Conservation (phyloP, 2,888 invertebrate species). For the Fragum fragum region DNA sequence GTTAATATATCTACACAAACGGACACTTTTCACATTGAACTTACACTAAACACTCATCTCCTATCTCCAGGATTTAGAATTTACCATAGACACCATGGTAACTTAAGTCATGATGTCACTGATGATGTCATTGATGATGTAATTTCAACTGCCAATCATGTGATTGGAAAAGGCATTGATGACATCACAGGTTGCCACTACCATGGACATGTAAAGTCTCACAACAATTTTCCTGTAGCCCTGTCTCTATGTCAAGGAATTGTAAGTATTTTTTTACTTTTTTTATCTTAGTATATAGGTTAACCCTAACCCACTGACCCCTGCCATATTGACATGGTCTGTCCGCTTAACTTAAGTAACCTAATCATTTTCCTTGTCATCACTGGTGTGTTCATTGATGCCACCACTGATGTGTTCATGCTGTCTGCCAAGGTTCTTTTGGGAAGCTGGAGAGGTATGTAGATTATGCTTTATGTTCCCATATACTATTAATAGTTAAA, state of each 20-base stretch:
- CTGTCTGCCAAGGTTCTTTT: no score
- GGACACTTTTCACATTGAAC: constrained; percentile 68
- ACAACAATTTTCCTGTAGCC: constrained; percentile 60
- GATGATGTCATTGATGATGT: constrained; percentile 41
- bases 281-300: no score
- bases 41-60: constrained; percentile 60
- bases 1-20: constrained; percentile 68
- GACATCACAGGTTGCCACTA: constrained; percentile 57
- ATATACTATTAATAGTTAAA: no score
- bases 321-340: no score
- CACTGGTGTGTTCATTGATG: no score
- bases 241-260: constrained; percentile 72
- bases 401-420: no score
- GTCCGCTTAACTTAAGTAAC: no score
- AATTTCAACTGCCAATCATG: constrained; percentile 33
- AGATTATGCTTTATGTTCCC: no score
- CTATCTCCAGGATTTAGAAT: constrained; percentile 70
- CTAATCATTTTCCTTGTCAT: no score
- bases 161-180: constrained; percentile 43
- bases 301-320: no score
- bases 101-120: constrained; percentile 41
- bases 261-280: no score
- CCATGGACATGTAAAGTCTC: constrained; percentile 58
- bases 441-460: no score
- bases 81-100: constrained; percentile 61